A percentile compares a stretch with the other conserved stretches of the same genome.
phyloP scores from a whole-genome alignment of 2,797 vertebrate species.

The Merluccius polli region DNA sequence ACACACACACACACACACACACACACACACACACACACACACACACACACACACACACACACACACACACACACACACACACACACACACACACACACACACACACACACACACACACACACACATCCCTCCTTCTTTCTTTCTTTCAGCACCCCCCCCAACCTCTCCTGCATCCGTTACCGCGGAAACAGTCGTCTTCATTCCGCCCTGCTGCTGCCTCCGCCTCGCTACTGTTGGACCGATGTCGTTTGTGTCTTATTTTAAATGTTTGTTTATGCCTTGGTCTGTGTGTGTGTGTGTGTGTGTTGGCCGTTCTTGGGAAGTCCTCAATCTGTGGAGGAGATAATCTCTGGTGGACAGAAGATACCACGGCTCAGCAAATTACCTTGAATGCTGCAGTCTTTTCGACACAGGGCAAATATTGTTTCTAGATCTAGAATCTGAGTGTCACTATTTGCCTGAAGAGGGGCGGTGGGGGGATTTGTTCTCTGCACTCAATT shows the following conservation, averaged over 20 bases:
- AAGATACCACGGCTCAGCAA: not conserved
- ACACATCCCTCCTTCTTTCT: too few relatives aligned
- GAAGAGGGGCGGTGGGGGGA: too few relatives aligned
- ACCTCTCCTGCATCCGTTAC: constrained; percentile 32
- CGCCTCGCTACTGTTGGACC: constrained; percentile 24
- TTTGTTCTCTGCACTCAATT: not conserved
- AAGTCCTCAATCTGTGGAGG: not conserved
- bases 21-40: constrained; percentile 12
- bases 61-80: not conserved
- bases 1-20: not conserved
- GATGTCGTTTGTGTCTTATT: not conserved
- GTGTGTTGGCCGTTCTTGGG: not conserved
- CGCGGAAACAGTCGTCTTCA: constrained; percentile 46
- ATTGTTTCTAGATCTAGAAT: not conserved
- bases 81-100: constrained; percentile 14
- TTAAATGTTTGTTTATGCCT: not conserved
- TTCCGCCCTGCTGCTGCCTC: constrained; percentile 26
- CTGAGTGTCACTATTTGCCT: not conserved
- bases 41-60: constrained; percentile 12
- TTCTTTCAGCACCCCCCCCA: too few relatives aligned
- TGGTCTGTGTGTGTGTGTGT: not conserved
- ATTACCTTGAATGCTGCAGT: not conserved
- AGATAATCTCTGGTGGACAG: constrained; percentile 1
- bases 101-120: constrained; percentile 12
- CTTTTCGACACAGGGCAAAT: not conserved